A percentile compares a stretch with the other conserved stretches of the same genome.
Evolutionary conservation across 1,140 invertebrate species (phyloP).

Genomic region (Drosophila leontia): DNA sequence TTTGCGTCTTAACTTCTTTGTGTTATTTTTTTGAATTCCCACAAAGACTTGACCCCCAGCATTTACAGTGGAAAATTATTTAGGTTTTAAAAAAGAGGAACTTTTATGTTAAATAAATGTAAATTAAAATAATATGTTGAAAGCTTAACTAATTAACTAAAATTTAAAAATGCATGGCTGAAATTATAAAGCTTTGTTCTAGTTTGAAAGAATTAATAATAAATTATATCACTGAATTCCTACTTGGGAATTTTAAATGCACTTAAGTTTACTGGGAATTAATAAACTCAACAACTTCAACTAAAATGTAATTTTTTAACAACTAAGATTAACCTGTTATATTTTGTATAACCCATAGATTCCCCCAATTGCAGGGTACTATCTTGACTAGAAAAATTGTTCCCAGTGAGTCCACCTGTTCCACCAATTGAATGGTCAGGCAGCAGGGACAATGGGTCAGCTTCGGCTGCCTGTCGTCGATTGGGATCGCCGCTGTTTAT

Average conservation of each 20-base stretch:
- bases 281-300: too few relatives aligned
- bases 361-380: background rate
- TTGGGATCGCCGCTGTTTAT: constrained; percentile 58
- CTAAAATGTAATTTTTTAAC: background rate
- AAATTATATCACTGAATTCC: background rate
- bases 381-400: background rate
- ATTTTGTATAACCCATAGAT: background rate
- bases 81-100: background rate
- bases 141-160: background rate
- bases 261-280: too few relatives aligned
- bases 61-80: background rate
- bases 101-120: background rate
- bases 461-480: constrained; percentile 35
- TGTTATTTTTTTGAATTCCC: background rate
- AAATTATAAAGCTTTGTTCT: background rate
- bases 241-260: background rate
- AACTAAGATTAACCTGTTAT: background rate
- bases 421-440: constrained; percentile 50
- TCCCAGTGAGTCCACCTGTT: constrained; percentile 25
- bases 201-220: background rate
- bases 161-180: too few relatives aligned
- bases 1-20: background rate
- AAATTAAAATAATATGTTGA: background rate
- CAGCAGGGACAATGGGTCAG: constrained; percentile 45
- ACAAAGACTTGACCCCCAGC: background rate